Conservation (phyloP, 2,888 invertebrate species). For the Marasmarcha lunaedactyla region DNA sequence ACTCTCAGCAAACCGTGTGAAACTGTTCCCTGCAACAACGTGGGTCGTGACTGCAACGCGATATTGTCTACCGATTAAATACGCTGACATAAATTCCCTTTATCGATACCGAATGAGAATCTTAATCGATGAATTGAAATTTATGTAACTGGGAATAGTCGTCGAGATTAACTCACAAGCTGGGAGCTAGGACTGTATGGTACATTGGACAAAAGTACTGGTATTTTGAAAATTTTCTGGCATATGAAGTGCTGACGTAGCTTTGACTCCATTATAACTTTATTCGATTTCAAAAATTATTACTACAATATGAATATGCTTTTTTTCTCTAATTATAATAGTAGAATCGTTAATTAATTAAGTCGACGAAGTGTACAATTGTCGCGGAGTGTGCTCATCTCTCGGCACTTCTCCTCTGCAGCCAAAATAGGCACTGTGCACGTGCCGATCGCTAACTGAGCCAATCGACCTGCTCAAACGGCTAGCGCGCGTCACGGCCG, state of each 20-base stretch:
- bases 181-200: conserved; percentile 7
- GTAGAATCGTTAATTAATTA: background rate
- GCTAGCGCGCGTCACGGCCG: conserved; percentile 25
- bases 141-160: conserved; percentile 21
- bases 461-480: conserved; percentile 40
- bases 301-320: no score
- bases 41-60: conserved; percentile 48
- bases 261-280: no score
- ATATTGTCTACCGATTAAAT: conserved; percentile 54
- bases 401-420: conserved; percentile 25
- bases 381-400: conserved; percentile 14
- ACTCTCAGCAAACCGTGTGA: no score
- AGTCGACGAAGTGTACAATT: background rate
- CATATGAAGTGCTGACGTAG: no score
- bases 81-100: conserved; percentile 54
- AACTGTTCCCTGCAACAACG: no score
- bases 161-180: conserved; percentile 15
- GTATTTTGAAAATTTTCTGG: no score
- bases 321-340: no score
- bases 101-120: conserved; percentile 36
- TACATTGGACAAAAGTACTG: conserved; percentile 3
- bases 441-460: conserved; percentile 60
- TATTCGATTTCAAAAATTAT: no score
- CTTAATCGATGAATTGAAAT: conserved; percentile 18
- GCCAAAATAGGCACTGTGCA: conserved; percentile 39